phyloP scores from a whole-genome alignment of 2,888 invertebrate species.

The Epistrophe eligans region DNA sequence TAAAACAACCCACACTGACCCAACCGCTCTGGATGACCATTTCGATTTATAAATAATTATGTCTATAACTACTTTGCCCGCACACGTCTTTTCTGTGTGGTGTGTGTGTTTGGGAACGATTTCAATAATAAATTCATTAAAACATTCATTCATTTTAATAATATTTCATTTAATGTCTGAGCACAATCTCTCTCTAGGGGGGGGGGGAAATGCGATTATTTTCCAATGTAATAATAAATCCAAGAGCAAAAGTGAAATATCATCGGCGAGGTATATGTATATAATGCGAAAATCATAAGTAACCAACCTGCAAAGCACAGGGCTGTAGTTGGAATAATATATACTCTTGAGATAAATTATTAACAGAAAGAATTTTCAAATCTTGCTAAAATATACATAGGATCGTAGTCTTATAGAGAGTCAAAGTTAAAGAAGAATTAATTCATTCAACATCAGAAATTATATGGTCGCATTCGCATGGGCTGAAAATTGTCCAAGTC shows the following conservation, averaged over 20 bases:
- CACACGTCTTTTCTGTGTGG: background rate
- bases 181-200: background rate
- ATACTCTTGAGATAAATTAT: background rate
- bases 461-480: too few relatives aligned
- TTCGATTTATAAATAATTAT: constrained; percentile 5
- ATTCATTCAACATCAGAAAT: too few relatives aligned
- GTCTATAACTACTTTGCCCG: background rate
- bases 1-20: background rate
- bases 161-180: constrained; percentile 47
- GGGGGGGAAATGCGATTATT: constrained; percentile 16
- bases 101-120: background rate
- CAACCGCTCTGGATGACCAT: background rate
- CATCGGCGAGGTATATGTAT: background rate
- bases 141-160: constrained; percentile 45
- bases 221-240: constrained; percentile 14
- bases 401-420: too few relatives aligned
- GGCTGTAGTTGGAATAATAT: background rate
- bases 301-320: background rate
- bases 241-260: constrained; percentile 16
- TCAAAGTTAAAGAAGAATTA: too few relatives aligned
- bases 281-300: background rate
- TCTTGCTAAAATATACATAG: too few relatives aligned
- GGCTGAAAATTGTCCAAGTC: too few relatives aligned
- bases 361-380: background rate
- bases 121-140: constrained; percentile 46